Evolutionary conservation across 2,888 invertebrate species (phyloP), one percentile per base, ranked within the genome.

Genomic region (Napeogenes sylphis): DNA sequence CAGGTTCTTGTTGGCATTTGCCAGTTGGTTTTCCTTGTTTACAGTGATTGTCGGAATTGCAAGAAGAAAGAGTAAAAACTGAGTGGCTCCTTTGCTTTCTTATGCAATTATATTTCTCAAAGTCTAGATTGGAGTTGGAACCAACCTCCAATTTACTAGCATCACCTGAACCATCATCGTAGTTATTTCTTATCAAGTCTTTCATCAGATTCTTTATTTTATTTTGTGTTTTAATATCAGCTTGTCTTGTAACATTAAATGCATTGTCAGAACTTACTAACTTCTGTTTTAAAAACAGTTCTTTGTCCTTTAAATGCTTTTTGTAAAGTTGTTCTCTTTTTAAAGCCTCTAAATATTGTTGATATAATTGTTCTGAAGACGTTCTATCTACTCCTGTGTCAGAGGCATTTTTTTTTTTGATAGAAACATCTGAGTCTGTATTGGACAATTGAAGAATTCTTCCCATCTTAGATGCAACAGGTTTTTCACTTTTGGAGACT

Each of bases 151-250:
- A 70, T 73, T 86, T 88, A 72, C 85, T 85, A n/a, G 89, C 90
- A 73, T 90, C 90, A 6, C 90, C 90, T 6, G 90, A 90, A 21
- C 90, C 89, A 72, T 89, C 85, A 61, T 85, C 82, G 71, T 87
- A 85, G 63, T 89, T 87, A 67, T 90, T 90, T 68, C 83, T 78
- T n/a, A 85, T 83, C 59, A 90, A 79, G 71, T 90, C 90, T 71
- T 87, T 86, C 66, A 90, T 81, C 54, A 90, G 73, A 63, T 87
- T 81, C 68, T 86, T 84, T 14, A 90, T 71, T 73, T 77, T 81
- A 59, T 71, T 80, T 65, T 76, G 80, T 13, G 76, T 68, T 68
- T 80, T 82, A 8, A 68, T 53, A 46, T 82, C 78, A 38, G 75
- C 64, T 46, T 73, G 71, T 33, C 68, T 59, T 30, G 78, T 72